Evolutionary conservation across 2,888 invertebrate genomes (phyloP).

Genomic region (Melipona beecheii): DNA sequence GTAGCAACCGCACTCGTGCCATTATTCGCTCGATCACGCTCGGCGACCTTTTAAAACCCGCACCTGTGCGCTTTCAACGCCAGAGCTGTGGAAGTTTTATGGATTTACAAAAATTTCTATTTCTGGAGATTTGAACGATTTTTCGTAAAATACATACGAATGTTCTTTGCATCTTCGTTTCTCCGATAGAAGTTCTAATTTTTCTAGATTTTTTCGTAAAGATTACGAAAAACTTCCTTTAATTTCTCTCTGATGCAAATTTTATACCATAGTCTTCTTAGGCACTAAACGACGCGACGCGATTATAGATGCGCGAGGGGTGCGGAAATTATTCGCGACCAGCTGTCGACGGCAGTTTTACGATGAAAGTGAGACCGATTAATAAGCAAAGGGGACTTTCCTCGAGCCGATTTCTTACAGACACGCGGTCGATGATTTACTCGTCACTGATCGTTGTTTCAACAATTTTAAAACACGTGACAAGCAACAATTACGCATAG

Average conservation of each 20-base stretch:
- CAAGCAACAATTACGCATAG: not conserved
- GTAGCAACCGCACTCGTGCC: conserved; percentile 1
- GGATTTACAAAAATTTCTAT: no score
- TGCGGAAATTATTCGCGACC: not conserved
- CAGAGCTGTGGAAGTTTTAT: no score
- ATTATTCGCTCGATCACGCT: conserved; percentile 1
- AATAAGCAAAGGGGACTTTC: conserved; percentile 19
- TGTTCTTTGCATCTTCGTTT: no score
- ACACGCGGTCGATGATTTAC: not conserved
- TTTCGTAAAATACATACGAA: no score
- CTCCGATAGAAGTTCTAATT: no score
- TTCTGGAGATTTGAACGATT: no score
- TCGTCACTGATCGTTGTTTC: not conserved
- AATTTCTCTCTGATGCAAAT: no score
- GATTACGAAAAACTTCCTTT: no score
- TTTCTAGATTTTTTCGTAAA: no score
- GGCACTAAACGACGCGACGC: not conserved
- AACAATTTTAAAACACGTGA: not conserved
- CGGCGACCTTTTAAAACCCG: not conserved
- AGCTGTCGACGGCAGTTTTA: not conserved
- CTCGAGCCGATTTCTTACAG: not conserved
- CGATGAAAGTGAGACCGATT: conserved; percentile 34
- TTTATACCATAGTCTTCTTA: not conserved
- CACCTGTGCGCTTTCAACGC: not conserved
- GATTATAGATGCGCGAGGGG: not conserved